Conservation (phyloP, 2,888 invertebrate genomes). For the Xestia xanthographa region DNA sequence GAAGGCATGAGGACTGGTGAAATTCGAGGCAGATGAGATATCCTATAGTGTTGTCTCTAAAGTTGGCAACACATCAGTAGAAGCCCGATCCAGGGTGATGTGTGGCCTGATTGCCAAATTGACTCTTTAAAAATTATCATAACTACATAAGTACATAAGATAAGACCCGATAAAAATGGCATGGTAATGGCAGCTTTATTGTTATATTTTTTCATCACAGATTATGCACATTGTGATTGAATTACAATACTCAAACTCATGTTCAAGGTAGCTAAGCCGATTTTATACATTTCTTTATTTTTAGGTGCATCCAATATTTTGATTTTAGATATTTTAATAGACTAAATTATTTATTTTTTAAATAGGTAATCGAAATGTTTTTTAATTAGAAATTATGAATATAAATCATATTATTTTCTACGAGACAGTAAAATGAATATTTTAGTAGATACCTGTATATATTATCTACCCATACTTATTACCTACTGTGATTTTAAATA, state of each 20-base stretch:
- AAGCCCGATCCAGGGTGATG: background rate
- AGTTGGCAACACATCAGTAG: background rate
- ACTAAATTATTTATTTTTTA: slow-evolving; percentile 34
- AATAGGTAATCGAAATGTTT: background rate
- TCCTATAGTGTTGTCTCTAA: background rate
- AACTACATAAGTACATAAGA: background rate
- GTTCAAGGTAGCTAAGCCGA: background rate
- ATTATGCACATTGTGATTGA: slow-evolving; percentile 9
- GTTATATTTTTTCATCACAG: background rate
- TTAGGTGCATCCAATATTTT: slow-evolving; percentile 28
- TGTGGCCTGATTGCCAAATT: background rate
- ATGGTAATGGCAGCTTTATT: background rate
- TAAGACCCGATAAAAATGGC: background rate
- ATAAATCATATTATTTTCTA: slow-evolving; percentile 12
- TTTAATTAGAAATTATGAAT: slow-evolving; percentile 12
- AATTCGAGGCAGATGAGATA: background rate
- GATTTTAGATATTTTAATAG: slow-evolving; percentile 33
- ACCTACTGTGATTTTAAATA: slow-evolving; percentile 6
- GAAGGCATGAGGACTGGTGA: background rate
- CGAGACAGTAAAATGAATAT: slow-evolving; percentile 23
- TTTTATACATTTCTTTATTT: background rate
- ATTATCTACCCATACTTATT: background rate
- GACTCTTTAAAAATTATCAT: slow-evolving; percentile 3
- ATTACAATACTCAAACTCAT: slow-evolving; percentile 1
- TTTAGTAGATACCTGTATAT: background rate